phyloP scores from a whole-genome alignment of 2,113 vertebrate species.

The Scytalopus superciliaris region DNA sequence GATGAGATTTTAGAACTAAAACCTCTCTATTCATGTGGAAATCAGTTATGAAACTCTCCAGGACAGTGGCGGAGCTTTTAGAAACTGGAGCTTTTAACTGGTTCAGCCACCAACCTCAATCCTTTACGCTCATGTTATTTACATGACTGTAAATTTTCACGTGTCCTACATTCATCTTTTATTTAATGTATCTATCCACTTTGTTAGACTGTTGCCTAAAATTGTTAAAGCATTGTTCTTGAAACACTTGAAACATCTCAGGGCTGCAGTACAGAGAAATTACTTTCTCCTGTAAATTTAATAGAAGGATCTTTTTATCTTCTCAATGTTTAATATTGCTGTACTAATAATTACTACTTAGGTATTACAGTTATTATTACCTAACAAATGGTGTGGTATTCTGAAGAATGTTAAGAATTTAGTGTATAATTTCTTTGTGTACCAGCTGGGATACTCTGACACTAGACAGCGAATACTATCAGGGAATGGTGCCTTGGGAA shows the following conservation, averaged over 20 bases:
- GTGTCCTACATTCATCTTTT: background rate
- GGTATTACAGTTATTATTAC: background rate
- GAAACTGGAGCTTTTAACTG: background rate
- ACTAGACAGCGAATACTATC: background rate
- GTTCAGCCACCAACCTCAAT: background rate
- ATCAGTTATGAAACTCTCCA: background rate
- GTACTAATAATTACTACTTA: background rate
- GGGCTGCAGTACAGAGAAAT: background rate
- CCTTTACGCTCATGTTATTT: background rate
- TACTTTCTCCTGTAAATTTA: background rate
- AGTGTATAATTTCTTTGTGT: background rate
- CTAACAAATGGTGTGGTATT: background rate
- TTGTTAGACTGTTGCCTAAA: background rate
- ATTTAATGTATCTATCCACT: background rate
- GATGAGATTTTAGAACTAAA: background rate
- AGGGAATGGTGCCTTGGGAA: background rate
- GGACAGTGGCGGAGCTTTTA: background rate
- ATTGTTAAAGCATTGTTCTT: background rate
- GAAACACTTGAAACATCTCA: background rate
- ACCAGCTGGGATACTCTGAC: background rate
- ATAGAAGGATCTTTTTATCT: background rate
- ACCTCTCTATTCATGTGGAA: background rate
- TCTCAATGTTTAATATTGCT: background rate
- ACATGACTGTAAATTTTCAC: background rate
- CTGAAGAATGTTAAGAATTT: background rate